These are phyloP conservation scores for Peromyscus californicus DNA, from an alignment of 2,113 vertebrate genomes.

Conservation along the genomic window DNA sequence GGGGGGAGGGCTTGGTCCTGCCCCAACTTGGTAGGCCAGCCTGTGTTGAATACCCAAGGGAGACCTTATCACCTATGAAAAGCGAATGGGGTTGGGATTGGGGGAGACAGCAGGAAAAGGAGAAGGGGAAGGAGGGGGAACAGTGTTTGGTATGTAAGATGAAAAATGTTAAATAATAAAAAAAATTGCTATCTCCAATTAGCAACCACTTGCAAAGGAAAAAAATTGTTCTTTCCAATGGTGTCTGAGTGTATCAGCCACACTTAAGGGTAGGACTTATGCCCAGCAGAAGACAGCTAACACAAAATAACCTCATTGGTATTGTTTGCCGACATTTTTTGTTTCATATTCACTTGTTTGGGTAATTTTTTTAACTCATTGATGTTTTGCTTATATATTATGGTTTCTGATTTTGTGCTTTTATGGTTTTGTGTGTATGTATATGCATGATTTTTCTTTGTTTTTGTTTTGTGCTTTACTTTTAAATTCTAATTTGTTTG, in stretches of 20 bases:
- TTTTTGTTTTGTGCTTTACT: neutral
- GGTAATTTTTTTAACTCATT: neutral
- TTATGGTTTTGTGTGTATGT: neutral
- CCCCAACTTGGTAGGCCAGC: no score
- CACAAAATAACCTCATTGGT: neutral
- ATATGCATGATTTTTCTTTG: neutral
- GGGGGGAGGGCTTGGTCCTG: no score
- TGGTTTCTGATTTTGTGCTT: neutral
- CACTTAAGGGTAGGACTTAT: neutral
- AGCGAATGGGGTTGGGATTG: no score
- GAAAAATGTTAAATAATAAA: no score
- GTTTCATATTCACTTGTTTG: neutral
- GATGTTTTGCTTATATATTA: neutral
- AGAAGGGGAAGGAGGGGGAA: no score
- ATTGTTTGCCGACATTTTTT: neutral
- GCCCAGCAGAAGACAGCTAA: neutral
- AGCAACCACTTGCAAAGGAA: neutral
- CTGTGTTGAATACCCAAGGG: no score
- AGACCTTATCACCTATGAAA: no score
- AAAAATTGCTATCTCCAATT: neutral
- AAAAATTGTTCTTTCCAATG: neutral
- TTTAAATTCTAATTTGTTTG: neutral
- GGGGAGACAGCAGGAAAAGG: no score
- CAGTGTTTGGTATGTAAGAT: no score
- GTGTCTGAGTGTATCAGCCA: neutral